Evolutionary conservation across 2,113 vertebrate genomes (phyloP), one percentile per base, ranked within the genome.

Genomic region (Sciurus niger): DNA sequence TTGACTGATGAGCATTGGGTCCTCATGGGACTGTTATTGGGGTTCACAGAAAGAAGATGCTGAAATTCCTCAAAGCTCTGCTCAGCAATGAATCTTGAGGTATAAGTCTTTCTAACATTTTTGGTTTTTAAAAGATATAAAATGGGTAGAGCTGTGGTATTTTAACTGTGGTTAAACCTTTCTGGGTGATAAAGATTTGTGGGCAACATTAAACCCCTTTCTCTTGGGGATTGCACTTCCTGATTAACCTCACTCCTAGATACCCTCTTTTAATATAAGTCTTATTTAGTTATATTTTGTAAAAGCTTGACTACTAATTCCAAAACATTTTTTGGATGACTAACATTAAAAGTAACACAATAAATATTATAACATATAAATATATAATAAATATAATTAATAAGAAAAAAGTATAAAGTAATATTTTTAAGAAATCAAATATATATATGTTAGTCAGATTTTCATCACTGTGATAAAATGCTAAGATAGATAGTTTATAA

Each of bases 271-370:
- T 90, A 93, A 65, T 63, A n/a, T 58, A 24, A 94, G 8, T 13
- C 17, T 73, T 73, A 30, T n/a, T 76, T 85, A 90, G 37, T 86
- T 94, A 73, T 9, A 83, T 84, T 84, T 79, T 76, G 90, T 72
- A 73, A 93, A 93, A 78, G 4, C 12, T 84, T 90, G 55, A 94
- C 30, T 87, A 93, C 79, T 93, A 92, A 86, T 63, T 93, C 22
- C 9, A 68, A 43, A 78, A 53, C 2, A 2, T 32, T 86, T 95
- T 40, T 84, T 16, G 32, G 85, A 63, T 94, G 13, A 80, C 68
- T 91, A n/a, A 4, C 55, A 74, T 74, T 68, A 70, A 53, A 92
- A 68, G 43, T 58, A 89, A 80, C 73, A 34, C 79, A 96, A 72
- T 72, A 83, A 83, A 63, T 63, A 88, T 90, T 76, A 55, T 3